Percentiles rank a stretch among this genome's conserved stretches.
These are phyloP conservation scores for Ostrea edulis DNA, from an alignment of 1,140 invertebrate species.

Conservation along the genomic window DNA sequence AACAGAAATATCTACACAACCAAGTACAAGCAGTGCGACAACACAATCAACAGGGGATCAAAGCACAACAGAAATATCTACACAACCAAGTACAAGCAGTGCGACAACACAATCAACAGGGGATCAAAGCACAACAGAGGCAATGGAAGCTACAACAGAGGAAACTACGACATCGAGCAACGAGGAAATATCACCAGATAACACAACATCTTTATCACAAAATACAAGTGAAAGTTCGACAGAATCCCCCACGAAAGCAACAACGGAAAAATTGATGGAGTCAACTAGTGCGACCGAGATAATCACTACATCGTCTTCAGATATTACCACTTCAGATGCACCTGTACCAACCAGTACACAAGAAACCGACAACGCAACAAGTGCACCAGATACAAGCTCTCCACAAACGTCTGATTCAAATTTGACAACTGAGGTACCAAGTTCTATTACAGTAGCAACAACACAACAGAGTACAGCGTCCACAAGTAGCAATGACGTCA, in stretches of 20 bases:
- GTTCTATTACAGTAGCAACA: not conserved
- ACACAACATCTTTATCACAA: not conserved
- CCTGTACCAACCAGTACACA: not conserved
- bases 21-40: not conserved
- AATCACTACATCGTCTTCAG: not conserved
- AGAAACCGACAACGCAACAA: not conserved
- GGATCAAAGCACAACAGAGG: not conserved
- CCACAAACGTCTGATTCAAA: not conserved
- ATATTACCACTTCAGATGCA: not conserved
- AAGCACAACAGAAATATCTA: not conserved
- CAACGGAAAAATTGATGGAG: no score
- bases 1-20: not conserved
- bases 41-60: not conserved
- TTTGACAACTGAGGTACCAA: not conserved
- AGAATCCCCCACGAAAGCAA: no score
- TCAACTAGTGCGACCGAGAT: no score
- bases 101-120: not conserved
- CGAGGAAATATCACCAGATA: not conserved
- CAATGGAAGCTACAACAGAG: not conserved
- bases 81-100: not conserved
- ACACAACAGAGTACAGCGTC: not conserved
- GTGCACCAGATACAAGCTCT: not conserved
- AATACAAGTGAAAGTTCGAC: not conserved
- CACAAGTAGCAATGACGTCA: not conserved
- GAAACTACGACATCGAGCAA: no score